These are phyloP conservation scores for Drymodes brunneopygia DNA, from an alignment of 2,113 vertebrate genomes.

Conservation along the genomic window DNA sequence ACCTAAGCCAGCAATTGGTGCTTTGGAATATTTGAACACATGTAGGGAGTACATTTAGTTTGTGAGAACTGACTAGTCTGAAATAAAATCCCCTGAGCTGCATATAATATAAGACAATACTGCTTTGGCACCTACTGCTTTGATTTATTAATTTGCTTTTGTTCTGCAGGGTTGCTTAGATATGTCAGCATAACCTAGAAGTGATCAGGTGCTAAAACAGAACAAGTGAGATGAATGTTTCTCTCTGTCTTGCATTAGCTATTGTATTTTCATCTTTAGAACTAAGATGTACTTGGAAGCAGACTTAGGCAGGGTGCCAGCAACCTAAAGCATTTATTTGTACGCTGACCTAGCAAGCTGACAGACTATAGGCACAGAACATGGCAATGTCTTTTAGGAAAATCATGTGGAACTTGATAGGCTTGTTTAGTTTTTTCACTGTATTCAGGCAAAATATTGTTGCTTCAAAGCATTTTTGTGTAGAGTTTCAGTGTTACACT, in stretches of 20 bases:
- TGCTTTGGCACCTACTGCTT: background rate
- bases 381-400: background rate
- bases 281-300: background rate
- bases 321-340: background rate
- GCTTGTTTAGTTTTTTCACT: background rate
- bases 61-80: background rate
- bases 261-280: background rate
- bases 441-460: background rate
- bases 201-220: background rate
- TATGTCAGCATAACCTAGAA: background rate
- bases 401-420: background rate
- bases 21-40: background rate
- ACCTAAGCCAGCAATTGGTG: background rate
- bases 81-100: background rate
- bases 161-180: background rate
- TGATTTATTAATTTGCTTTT: background rate
- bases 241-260: background rate
- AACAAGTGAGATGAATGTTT: background rate
- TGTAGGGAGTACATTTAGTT: background rate
- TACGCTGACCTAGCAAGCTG: background rate
- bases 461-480: background rate
- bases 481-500: background rate
- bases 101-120: background rate
- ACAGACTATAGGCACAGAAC: background rate
- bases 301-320: background rate